Conservation (phyloP, 2,888 invertebrate genomes). For the Hypsopygia costalis region DNA sequence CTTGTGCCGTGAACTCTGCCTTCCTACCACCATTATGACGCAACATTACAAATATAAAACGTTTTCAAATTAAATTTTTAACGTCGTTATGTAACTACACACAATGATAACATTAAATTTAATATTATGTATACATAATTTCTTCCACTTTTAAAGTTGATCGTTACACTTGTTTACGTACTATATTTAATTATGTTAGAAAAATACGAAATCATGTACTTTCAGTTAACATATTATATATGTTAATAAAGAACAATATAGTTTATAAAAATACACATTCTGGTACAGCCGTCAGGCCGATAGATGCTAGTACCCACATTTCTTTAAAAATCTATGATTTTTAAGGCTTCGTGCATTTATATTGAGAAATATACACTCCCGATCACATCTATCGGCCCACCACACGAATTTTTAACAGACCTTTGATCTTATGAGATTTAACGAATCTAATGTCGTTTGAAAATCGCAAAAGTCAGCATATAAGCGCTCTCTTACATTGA, state of each 20-base stretch:
- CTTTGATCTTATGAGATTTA: too few species aligned
- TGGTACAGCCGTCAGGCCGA: conserved; percentile 56
- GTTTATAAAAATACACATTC: conserved; percentile 78
- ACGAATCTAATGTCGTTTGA: too few species aligned
- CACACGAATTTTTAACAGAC: too few species aligned
- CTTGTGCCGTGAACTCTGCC: conserved; percentile 22
- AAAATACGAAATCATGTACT: conserved; percentile 79
- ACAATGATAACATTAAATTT: conserved; percentile 44
- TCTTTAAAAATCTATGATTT: conserved; percentile 77
- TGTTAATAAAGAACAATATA: conserved; percentile 79
- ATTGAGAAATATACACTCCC: conserved; percentile 65
- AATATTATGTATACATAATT: conserved; percentile 47
- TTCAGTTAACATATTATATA: conserved; percentile 78
- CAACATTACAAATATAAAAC: conserved; percentile 42
- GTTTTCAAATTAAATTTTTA: conserved; percentile 65
- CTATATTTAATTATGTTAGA: conserved; percentile 69
- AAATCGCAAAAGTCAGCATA: too few species aligned
- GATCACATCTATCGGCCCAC: too few species aligned
- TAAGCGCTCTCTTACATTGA: too few species aligned
- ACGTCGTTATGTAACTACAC: conserved; percentile 46
- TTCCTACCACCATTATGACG: conserved; percentile 27
- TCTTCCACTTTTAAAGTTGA: conserved; percentile 63
- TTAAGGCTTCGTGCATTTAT: conserved; percentile 77
- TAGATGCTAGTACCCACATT: conserved; percentile 73
- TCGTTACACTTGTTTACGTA: conserved; percentile 60